Evolutionary conservation across 2,888 invertebrate genomes (phyloP).

Genomic region (Gari tellinella): DNA sequence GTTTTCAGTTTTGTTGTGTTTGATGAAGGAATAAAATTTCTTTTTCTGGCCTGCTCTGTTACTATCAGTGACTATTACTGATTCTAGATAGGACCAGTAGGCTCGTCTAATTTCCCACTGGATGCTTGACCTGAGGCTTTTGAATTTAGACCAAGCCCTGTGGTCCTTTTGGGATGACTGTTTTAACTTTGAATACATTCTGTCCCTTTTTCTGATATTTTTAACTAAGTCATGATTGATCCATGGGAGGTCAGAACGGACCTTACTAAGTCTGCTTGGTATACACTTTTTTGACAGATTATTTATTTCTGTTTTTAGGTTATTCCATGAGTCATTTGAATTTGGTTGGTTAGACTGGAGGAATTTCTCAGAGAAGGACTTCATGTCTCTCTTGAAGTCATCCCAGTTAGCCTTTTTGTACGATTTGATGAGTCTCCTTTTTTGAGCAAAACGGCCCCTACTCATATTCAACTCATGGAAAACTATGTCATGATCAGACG

Average conservation of each 20-base stretch:
- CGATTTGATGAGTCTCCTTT: neutral
- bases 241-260: constrained; percentile 16
- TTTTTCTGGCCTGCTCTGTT: too few species aligned
- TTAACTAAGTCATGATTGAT: neutral
- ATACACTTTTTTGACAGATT: neutral
- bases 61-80: too few species aligned
- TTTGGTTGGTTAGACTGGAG: neutral
- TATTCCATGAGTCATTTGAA: constrained; percentile 10
- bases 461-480: constrained; percentile 9
- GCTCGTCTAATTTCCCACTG: too few species aligned
- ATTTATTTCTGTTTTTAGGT: constrained; percentile 9
- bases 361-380: neutral
- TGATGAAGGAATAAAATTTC: too few species aligned
- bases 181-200: constrained; percentile 2
- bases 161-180: neutral
- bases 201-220: too few species aligned
- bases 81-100: too few species aligned
- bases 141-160: neutral
- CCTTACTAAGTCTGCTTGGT: constrained; percentile 1
- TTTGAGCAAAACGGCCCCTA: neutral
- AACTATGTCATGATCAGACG: too few species aligned
- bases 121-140: neutral
- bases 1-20: too few species aligned
- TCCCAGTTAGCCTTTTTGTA: too few species aligned
- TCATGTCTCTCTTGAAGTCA: neutral